Percentiles rank a stretch among this genome's conserved stretches.
Evolutionary conservation across 2,797 vertebrate genomes (phyloP).

Genomic region (Urocyon cinereoargenteus): DNA sequence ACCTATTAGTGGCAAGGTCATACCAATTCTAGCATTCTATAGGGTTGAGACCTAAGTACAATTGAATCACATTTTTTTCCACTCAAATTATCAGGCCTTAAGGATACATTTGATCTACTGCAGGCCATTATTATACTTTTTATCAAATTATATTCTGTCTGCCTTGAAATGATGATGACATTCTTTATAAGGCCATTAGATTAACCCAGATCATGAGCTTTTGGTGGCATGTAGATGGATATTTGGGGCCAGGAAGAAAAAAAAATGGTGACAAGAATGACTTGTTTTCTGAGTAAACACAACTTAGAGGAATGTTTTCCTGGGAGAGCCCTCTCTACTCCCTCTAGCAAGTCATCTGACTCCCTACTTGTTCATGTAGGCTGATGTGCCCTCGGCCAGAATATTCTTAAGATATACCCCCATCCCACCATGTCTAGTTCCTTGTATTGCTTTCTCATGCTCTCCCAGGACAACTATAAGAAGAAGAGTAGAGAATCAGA

Average conservation of each 20-base stretch:
- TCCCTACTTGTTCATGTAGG: neutral
- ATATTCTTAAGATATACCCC: neutral
- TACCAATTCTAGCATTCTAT: neutral
- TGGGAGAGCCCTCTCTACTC: neutral
- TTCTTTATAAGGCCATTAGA: constrained; percentile 38
- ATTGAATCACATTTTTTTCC: neutral
- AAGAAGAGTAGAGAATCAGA: neutral
- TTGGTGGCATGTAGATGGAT: neutral
- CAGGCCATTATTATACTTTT: constrained; percentile 39
- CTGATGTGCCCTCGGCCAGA: too few species aligned
- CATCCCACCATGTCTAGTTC: neutral
- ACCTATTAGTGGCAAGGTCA: neutral
- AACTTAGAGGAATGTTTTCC: neutral
- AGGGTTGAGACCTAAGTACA: neutral
- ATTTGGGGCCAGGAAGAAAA: constrained; percentile 10
- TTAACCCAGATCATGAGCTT: constrained; percentile 57
- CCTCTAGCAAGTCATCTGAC: neutral
- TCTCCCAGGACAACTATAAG: neutral
- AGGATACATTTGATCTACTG: neutral
- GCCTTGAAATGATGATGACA: constrained; percentile 49
- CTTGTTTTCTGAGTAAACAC: neutral
- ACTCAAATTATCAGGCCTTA: neutral
- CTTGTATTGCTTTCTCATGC: neutral
- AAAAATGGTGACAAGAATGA: neutral
- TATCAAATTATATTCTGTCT: constrained; percentile 4